Evolutionary conservation across 2,888 invertebrate species (phyloP).

Genomic region (Bhutanitis thaidina): DNA sequence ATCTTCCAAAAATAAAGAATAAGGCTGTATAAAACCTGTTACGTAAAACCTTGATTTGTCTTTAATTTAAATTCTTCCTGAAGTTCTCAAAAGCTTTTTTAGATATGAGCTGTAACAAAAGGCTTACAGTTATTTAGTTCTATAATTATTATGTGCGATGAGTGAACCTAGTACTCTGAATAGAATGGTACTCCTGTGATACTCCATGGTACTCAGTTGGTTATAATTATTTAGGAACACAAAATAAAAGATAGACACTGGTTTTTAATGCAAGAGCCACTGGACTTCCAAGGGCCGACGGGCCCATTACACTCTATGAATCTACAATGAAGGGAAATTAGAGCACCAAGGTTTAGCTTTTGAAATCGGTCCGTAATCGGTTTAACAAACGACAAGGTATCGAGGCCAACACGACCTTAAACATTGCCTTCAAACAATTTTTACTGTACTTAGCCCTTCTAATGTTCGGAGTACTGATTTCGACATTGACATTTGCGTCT

Average conservation of each 20-base stretch:
- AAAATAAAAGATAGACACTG: slow-evolving; percentile 14
- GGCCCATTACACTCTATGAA: slow-evolving; percentile 70
- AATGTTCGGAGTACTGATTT: slow-evolving; percentile 60
- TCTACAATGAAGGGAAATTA: slow-evolving; percentile 76
- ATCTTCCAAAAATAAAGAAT: too few relatives aligned
- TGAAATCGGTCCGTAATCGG: slow-evolving; percentile 66
- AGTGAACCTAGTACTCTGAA: too few relatives aligned
- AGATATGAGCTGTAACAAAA: too few relatives aligned
- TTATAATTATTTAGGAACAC: too few relatives aligned
- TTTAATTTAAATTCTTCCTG: too few relatives aligned
- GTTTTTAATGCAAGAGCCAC: slow-evolving; percentile 26
- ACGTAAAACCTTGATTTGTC: too few relatives aligned
- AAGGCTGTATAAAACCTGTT: too few relatives aligned
- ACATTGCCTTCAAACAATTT: slow-evolving; percentile 59
- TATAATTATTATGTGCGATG: too few relatives aligned
- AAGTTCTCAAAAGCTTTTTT: too few relatives aligned
- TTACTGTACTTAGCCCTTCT: slow-evolving; percentile 65
- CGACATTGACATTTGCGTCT: slow-evolving; percentile 68
- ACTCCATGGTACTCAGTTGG: too few relatives aligned
- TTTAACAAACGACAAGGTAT: slow-evolving; percentile 55
- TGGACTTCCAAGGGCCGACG: slow-evolving; percentile 68
- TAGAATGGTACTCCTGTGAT: too few relatives aligned
- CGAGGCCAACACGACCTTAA: slow-evolving; percentile 67
- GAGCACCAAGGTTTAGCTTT: slow-evolving; percentile 73
- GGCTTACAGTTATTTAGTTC: too few relatives aligned